Base-by-base conservation (phyloP, 1,140 invertebrate genomes). In the Drosophila albomicans region DNA sequence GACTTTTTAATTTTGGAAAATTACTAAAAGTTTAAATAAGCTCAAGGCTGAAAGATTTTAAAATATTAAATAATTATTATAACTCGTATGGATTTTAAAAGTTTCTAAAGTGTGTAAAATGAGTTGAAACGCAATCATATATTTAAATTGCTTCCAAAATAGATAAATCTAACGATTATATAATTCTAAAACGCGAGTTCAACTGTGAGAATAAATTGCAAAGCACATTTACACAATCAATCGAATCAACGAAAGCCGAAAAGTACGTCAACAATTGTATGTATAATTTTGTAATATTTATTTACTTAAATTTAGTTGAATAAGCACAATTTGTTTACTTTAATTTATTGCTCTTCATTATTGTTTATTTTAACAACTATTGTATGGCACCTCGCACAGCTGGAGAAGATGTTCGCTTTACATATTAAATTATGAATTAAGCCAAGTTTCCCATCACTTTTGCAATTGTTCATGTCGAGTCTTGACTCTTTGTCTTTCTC, bases 381-480 rank as follows among this genome's bases (percentile, higher is more conserved):
- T 41, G 5, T 20, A 1, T 32, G 3, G 0, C 49, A 38, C 13
- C 59, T 71, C 59, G 64, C 28, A 63, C 32, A 51, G 46, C 46
- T 51, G 5, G 25, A 25, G 8, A 48, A 67, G 28, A 58, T 38
- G 58, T 61, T 63, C 28, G 54, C 45, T 49, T 45, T 20, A 54
- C 46, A 58, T 45, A 38, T 41, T 25, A 61, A 73, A 73, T 59
- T 67, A 56, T 61, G 15, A 68, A 68, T 49, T 32, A 54, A 51
- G 51, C n/a, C 35, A 73, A 58, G 15, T 41, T 66, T 73, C 70
- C 56, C 70, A 61, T 54, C 54, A 41, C 20, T 64, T 13, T 49
- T 61, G 38, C 48, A 54, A 73, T 74, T 74, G 65, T 69, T 62
- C 20, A 45, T 54, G 51, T 45, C 41, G 41, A 43, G 41, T 43